Evolutionary conservation across 2,113 vertebrate species (phyloP).

Genomic region (Crotalus helleri): DNA sequence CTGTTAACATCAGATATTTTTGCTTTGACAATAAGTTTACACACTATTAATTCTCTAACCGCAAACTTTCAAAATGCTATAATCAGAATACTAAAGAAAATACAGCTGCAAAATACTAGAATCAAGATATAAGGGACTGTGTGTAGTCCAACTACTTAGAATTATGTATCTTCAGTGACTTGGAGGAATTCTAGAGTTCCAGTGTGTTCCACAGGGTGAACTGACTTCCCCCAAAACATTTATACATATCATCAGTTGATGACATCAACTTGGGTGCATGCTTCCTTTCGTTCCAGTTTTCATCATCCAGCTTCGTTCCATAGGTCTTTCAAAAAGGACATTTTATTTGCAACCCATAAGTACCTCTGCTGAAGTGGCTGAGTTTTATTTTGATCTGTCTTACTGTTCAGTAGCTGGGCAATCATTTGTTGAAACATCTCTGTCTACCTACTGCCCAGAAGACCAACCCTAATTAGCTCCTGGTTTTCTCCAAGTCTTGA

Average conservation of each 20-base stretch:
- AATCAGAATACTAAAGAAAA: background rate
- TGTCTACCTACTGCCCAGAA: background rate
- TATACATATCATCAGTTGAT: background rate
- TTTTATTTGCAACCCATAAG: background rate
- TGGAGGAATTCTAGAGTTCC: background rate
- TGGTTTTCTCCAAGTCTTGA: background rate
- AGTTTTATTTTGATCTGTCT: background rate
- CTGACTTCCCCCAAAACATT: background rate
- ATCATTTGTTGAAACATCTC: background rate
- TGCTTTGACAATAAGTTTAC: background rate
- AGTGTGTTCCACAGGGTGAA: background rate
- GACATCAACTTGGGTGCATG: background rate
- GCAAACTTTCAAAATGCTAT: background rate
- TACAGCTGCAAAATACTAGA: background rate
- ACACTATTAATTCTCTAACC: background rate
- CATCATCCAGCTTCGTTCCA: background rate
- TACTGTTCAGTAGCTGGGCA: background rate
- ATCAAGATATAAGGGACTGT: too few species aligned
- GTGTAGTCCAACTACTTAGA: background rate
- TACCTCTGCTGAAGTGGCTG: background rate
- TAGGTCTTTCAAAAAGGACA: background rate
- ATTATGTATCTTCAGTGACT: background rate
- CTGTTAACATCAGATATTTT: too few species aligned
- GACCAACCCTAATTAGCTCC: background rate
- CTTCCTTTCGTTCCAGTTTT: too few species aligned